Evolutionary conservation across 2,888 invertebrate genomes (phyloP).

Genomic region (Liopterus haemorrhoidalis): DNA sequence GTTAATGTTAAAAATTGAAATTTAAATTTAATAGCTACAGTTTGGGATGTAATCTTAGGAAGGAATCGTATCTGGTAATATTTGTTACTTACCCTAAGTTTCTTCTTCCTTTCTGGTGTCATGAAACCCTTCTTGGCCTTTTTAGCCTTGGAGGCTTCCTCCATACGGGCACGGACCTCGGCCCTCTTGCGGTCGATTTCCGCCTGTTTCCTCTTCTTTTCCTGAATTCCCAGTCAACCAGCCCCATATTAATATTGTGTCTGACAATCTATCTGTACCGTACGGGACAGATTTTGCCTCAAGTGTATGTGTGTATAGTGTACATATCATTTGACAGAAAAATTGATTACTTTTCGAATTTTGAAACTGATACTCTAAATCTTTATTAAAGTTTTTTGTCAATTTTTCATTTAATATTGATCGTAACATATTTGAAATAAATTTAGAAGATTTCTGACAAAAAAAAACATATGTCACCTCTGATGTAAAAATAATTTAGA

Average conservation of each 20-base stretch:
- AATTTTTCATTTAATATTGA: too few species aligned
- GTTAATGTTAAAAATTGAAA: too few species aligned
- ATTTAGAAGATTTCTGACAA: too few species aligned
- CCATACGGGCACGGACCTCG: conserved; percentile 97
- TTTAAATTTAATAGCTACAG: neutral
- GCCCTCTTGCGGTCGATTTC: conserved; percentile 98
- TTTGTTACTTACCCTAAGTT: conserved; percentile 79
- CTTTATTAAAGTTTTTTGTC: conserved; percentile 1
- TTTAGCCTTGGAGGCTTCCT: conserved; percentile 97
- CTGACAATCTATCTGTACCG: neutral
- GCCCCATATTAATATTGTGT: conserved; percentile 5
- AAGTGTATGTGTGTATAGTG: neutral
- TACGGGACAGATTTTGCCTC: neutral
- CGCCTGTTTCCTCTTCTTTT: conserved; percentile 96
- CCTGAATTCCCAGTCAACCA: conserved; percentile 51
- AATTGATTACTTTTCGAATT: neutral
- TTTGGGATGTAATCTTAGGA: neutral
- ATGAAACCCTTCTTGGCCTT: conserved; percentile 99
- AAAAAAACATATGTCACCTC: too few species aligned
- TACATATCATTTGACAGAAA: neutral
- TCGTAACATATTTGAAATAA: too few species aligned
- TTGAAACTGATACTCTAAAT: neutral
- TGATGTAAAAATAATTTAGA: too few species aligned
- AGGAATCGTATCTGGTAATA: neutral
- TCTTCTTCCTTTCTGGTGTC: conserved; percentile 99